Conservation (phyloP, 2,113 vertebrate genomes). For the Bothrops jararaca region DNA sequence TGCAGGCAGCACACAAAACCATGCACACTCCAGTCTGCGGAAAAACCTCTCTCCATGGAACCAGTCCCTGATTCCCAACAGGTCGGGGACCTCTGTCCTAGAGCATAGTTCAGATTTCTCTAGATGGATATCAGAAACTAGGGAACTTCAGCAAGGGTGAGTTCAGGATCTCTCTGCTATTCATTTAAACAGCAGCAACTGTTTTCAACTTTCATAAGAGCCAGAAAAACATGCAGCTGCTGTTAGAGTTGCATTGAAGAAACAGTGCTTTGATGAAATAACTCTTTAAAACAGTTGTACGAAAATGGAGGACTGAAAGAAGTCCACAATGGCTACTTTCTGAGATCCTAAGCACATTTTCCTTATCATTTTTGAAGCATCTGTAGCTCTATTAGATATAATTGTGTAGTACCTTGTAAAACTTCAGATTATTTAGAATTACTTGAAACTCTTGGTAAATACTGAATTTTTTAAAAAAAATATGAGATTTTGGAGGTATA, state of each 20-base stretch:
- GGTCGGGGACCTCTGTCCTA: not conserved
- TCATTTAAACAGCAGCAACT: not conserved
- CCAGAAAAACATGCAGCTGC: not conserved
- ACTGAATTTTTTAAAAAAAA: too few species aligned
- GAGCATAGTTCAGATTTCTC: not conserved
- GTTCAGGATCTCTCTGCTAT: not conserved
- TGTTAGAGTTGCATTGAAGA: not conserved
- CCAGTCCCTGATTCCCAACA: too few species aligned
- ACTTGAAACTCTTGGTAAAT: not conserved
- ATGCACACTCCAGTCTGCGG: too few species aligned
- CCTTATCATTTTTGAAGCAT: not conserved
- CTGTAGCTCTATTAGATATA: not conserved
- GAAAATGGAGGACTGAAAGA: not conserved
- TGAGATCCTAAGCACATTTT: not conserved
- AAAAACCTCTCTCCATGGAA: too few species aligned
- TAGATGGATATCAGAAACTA: not conserved
- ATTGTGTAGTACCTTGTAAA: not conserved
- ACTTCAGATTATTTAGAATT: not conserved
- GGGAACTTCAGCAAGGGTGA: not conserved
- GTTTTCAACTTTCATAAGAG: not conserved
- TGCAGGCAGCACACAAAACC: too few species aligned
- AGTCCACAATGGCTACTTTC: not conserved
- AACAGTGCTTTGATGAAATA: not conserved
- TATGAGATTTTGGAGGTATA: not conserved
- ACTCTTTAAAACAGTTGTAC: not conserved